phyloP scores from a whole-genome alignment of 2,113 vertebrate species.

The Phaethornis superciliosus region DNA sequence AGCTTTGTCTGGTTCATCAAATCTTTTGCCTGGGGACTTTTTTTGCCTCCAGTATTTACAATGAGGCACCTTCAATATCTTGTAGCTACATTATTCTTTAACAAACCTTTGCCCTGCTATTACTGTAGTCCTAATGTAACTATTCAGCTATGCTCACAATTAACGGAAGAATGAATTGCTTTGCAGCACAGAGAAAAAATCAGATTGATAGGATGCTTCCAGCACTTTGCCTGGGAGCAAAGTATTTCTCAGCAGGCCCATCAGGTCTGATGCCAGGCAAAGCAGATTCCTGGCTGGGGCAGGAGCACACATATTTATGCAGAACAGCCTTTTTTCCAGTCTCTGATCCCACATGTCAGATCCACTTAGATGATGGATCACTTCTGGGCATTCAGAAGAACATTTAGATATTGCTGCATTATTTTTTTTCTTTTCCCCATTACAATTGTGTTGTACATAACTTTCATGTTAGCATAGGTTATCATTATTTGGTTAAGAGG shows the following conservation, averaged over 20 bases:
- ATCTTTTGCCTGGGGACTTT: background rate
- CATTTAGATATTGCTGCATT: background rate
- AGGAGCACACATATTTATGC: background rate
- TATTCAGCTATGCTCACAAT: slow-evolving; percentile 52
- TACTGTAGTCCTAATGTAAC: slow-evolving; percentile 31
- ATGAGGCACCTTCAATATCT: slow-evolving; percentile 44
- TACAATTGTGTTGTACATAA: background rate
- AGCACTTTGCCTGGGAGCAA: slow-evolving; percentile 35
- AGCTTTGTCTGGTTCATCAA: slow-evolving; percentile 34
- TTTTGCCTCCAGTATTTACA: slow-evolving; percentile 30
- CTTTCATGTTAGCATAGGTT: background rate
- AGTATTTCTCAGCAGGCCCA: slow-evolving; percentile 39
- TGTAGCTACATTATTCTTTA: slow-evolving; percentile 34
- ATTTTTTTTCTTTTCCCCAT: background rate
- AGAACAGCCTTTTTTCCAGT: background rate
- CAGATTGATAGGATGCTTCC: slow-evolving; percentile 12
- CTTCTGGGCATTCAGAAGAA: background rate
- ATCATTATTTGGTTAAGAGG: background rate
- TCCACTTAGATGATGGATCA: background rate
- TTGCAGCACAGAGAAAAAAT: slow-evolving; percentile 17
- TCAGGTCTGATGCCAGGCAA: background rate
- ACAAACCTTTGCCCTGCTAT: slow-evolving; percentile 31
- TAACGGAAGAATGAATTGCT: slow-evolving; percentile 22
- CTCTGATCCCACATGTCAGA: slow-evolving; percentile 12
- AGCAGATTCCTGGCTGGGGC: background rate